phyloP scores from a whole-genome alignment of 2,888 invertebrate genomes.

The Nasonovia ribisnigri region DNA sequence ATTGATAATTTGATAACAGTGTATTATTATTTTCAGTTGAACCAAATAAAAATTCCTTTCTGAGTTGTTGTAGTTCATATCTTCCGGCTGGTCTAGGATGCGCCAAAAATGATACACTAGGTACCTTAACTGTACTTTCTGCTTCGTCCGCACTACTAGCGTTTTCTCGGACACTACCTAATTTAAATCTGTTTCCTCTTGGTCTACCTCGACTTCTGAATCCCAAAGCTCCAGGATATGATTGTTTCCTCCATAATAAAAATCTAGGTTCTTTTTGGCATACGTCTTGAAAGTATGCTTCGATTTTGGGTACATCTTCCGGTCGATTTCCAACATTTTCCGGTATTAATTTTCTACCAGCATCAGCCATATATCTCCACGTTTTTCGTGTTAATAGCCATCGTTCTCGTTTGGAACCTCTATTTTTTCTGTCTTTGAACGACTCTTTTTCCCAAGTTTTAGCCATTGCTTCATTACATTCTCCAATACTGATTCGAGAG shows the following conservation, averaged over 20 bases:
- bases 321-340: conserved; percentile 79
- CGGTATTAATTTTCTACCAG: conserved; percentile 87
- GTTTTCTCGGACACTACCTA: conserved; percentile 78
- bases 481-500: conserved; percentile 50
- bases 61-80: conserved; percentile 79
- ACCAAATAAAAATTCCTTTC: conserved; percentile 77
- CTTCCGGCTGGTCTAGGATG: conserved; percentile 73
- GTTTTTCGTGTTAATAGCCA: conserved; percentile 91
- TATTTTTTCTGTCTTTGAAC: conserved; percentile 72
- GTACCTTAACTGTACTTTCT: conserved; percentile 70
- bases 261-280: conserved; percentile 84
- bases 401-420: conserved; percentile 79
- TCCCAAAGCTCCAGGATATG: conserved; percentile 81
- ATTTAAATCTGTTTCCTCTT: conserved; percentile 74
- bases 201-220: conserved; percentile 74
- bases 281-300: conserved; percentile 86
- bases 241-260: conserved; percentile 85
- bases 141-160: conserved; percentile 77
- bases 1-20: conserved; percentile 11
- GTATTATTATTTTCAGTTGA: conserved; percentile 56
- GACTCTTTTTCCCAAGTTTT: conserved; percentile 58
- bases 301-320: conserved; percentile 85
- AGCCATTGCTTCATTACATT: conserved; percentile 48
- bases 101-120: conserved; percentile 57
- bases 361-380: conserved; percentile 94